phyloP scores from a whole-genome alignment of 2,888 invertebrate genomes.

The Apamea anceps region DNA sequence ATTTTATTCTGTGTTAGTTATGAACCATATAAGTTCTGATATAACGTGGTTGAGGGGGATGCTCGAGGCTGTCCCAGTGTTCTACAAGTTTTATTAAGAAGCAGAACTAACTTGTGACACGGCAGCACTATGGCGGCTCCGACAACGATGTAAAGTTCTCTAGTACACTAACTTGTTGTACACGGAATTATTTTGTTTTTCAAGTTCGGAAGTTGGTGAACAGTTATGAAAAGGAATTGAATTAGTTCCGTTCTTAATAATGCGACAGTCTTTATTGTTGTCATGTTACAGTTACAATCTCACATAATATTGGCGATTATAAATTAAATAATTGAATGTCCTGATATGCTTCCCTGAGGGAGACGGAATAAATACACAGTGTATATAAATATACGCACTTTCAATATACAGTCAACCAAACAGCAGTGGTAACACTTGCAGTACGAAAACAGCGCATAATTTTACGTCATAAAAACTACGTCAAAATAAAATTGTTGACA shows the following conservation, averaged over 20 bases:
- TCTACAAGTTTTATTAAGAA: conserved; percentile 53
- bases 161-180: not conserved
- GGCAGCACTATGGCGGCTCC: conserved; percentile 12
- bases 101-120: conserved; percentile 44
- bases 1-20: conserved; percentile 6
- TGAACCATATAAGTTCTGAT: conserved; percentile 23
- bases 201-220: not conserved
- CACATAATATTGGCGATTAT: not conserved
- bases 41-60: not conserved
- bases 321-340: too few species aligned
- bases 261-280: not conserved
- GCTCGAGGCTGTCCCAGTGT: conserved; percentile 6
- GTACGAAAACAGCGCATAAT: not conserved
- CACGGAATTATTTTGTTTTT: conserved; percentile 20
- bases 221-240: not conserved
- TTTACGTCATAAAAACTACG: not conserved
- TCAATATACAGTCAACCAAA: not conserved
- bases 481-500: not conserved
- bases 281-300: not conserved
- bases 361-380: too few species aligned
- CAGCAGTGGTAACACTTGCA: not conserved
- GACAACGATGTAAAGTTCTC: conserved; percentile 38
- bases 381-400: too few species aligned
- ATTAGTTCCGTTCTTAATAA: not conserved
- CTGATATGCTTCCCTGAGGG: not conserved